Percentiles rank a stretch among this genome's conserved stretches.
phyloP scores from a whole-genome alignment of 2,113 vertebrate species.

The Axis porcinus region DNA sequence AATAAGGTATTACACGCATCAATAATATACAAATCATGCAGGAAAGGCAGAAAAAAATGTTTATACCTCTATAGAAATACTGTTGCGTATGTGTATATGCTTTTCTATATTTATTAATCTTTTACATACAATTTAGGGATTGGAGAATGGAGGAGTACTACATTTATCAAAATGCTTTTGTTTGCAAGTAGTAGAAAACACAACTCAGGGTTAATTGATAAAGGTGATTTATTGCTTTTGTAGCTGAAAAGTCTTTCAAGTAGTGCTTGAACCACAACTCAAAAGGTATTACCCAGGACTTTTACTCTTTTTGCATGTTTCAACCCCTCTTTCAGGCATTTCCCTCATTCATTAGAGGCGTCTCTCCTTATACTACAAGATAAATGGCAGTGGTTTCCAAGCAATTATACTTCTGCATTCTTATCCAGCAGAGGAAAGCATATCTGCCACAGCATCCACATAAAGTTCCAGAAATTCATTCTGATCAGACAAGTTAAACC shows the following conservation, averaged over 20 bases:
- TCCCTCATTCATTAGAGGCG: not conserved
- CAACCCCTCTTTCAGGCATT: not conserved
- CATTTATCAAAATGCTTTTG: not conserved
- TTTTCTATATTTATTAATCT: not conserved
- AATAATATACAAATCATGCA: not conserved
- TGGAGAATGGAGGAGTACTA: not conserved
- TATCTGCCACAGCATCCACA: not conserved
- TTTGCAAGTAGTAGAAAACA: slow-evolving; percentile 12
- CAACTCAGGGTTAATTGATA: not conserved
- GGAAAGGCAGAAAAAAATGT: not conserved
- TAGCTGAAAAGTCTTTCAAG: not conserved
- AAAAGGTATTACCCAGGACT: not conserved
- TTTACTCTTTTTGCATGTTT: not conserved
- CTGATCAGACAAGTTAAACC: not conserved
- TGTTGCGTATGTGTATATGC: not conserved
- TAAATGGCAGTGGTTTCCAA: not conserved
- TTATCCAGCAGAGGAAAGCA: not conserved
- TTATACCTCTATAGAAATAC: not conserved
- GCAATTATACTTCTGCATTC: not conserved
- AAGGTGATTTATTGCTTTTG: not conserved
- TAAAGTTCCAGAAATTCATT: not conserved
- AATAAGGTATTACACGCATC: not conserved
- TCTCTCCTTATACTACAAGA: not conserved
- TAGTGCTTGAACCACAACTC: not conserved
- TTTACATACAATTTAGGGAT: not conserved